phyloP scores from a whole-genome alignment of 2,113 vertebrate species.

The Lepidothrix coronata region DNA sequence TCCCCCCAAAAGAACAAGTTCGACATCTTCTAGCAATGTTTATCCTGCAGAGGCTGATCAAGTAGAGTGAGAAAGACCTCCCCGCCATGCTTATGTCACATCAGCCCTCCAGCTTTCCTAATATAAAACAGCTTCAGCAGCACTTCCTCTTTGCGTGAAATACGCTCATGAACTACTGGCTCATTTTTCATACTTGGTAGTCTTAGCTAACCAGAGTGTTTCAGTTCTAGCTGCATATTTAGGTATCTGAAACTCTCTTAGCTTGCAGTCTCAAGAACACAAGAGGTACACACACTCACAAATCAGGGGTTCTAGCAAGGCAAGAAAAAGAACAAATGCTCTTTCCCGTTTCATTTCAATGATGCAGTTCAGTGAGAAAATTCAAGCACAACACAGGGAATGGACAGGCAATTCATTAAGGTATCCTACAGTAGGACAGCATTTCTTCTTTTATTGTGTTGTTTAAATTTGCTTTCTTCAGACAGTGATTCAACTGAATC shows the following conservation, averaged over 20 bases:
- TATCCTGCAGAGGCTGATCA: background rate
- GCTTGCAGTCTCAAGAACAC: background rate
- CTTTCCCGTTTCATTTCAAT: background rate
- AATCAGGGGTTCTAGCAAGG: background rate
- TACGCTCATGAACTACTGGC: background rate
- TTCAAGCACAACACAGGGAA: background rate
- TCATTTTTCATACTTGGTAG: background rate
- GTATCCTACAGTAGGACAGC: background rate
- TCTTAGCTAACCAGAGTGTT: background rate
- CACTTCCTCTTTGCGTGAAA: background rate
- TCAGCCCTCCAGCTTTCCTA: background rate
- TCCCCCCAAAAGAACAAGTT: background rate
- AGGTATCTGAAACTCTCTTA: background rate
- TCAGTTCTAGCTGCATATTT: background rate
- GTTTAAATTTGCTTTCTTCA: background rate
- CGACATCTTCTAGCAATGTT: background rate
- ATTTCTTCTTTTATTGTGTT: background rate
- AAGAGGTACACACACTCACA: background rate
- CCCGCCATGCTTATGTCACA: background rate
- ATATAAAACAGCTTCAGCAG: background rate
- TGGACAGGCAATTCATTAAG: background rate
- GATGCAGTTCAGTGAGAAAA: background rate
- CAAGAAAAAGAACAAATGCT: background rate
- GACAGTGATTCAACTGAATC: background rate
- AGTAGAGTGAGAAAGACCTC: background rate